Evolutionary conservation across 1,140 invertebrate species (phyloP).

Genomic region (Listronotus bonariensis): DNA sequence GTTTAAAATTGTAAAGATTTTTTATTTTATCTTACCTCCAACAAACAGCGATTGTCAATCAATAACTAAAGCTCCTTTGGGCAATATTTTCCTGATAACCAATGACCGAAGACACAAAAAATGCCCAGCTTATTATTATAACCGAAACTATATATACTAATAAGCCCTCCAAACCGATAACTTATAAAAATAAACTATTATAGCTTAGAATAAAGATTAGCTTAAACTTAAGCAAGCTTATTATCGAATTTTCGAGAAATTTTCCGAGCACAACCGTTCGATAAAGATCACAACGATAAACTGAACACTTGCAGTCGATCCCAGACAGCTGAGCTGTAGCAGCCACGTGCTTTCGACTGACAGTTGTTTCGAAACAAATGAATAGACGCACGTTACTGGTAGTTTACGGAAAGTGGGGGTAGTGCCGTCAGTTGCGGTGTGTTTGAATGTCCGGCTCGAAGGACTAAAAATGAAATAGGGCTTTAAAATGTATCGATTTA

Average conservation of each 20-base stretch:
- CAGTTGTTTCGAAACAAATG: background rate
- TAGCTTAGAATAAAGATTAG: too few species aligned
- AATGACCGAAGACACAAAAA: background rate
- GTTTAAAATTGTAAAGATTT: too few species aligned
- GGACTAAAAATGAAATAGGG: background rate
- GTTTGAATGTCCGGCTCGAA: constrained; percentile 3
- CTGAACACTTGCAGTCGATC: constrained; percentile 2
- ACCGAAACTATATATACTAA: background rate
- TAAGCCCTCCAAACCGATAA: background rate
- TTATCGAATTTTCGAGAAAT: too few species aligned
- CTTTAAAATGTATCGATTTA: background rate
- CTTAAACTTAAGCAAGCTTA: background rate
- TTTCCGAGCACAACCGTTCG: constrained; percentile 11
- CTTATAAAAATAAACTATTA: background rate
- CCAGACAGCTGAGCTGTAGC: background rate
- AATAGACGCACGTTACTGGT: background rate
- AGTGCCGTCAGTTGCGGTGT: background rate
- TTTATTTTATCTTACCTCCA: too few species aligned
- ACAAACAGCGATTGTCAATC: too few species aligned
- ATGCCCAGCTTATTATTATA: background rate
- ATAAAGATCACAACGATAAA: constrained; percentile 2
- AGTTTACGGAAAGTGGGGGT: background rate
- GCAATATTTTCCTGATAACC: too few species aligned
- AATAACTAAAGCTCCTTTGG: too few species aligned
- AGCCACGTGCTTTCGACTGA: constrained; percentile 17